Evolutionary conservation across 2,113 vertebrate species (phyloP).

Genomic region (Labrus mixtus): DNA sequence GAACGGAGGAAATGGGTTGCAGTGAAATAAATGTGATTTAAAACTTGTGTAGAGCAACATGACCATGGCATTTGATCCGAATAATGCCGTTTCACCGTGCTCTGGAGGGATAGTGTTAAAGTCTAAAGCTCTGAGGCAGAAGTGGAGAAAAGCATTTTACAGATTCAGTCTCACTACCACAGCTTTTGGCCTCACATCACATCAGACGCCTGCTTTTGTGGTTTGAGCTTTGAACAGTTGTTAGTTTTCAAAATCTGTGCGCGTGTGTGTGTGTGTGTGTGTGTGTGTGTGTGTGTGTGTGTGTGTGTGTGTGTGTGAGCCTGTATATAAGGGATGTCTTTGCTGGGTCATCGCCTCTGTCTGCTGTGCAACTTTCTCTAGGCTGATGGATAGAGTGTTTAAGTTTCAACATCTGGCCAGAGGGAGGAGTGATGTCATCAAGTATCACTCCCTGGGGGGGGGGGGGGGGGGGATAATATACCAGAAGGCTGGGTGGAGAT

Average conservation of each 20-base stretch:
- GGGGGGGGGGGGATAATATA: constrained; percentile 56
- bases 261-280: not conserved
- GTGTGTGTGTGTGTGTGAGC: not conserved
- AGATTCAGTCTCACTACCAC: constrained; percentile 1
- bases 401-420: constrained; percentile 75
- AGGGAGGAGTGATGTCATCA: constrained; percentile 50
- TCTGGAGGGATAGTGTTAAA: not conserved
- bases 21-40: constrained; percentile 17
- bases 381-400: constrained; percentile 67
- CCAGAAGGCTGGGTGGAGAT: constrained; percentile 54
- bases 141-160: constrained; percentile 6
- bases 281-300: not conserved
- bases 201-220: constrained; percentile 4
- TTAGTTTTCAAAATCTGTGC: constrained; percentile 10
- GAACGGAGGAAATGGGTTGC: not conserved
- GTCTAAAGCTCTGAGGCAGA: not conserved
- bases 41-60: constrained; percentile 1
- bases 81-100: not conserved
- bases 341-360: constrained; percentile 43
- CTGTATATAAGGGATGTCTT: constrained; percentile 34
- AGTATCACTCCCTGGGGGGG: constrained; percentile 39
- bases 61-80: constrained; percentile 1
- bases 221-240: constrained; percentile 6
- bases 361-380: constrained; percentile 37
- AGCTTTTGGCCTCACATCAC: constrained; percentile 29